Evolutionary conservation across 2,113 vertebrate genomes (phyloP).

Genomic region (Eleginops maclovinus): DNA sequence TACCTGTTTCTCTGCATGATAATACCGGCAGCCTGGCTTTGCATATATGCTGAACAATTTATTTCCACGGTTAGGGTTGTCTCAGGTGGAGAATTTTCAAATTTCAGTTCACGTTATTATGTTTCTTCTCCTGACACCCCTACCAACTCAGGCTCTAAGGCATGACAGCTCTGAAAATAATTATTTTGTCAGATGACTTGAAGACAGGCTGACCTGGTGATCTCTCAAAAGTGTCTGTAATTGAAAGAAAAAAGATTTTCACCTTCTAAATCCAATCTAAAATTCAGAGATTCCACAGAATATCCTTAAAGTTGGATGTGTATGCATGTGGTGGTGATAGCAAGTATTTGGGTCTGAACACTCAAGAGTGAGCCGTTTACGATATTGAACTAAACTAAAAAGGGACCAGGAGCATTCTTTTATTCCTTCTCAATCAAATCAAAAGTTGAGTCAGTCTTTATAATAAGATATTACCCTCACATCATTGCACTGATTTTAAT

Average conservation of each 20-base stretch:
- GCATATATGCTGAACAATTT: slow-evolving; percentile 15
- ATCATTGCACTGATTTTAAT: neutral
- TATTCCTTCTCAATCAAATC: neutral
- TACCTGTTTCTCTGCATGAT: slow-evolving; percentile 34
- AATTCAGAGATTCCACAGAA: neutral
- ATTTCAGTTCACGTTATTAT: slow-evolving; percentile 51
- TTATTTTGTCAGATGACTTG: neutral
- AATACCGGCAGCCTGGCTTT: slow-evolving; percentile 19
- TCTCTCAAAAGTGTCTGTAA: slow-evolving; percentile 40
- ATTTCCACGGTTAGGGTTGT: slow-evolving; percentile 5
- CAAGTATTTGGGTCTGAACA: neutral
- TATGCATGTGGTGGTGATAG: neutral
- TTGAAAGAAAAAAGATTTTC: slow-evolving; percentile 61
- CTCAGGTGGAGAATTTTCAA: slow-evolving; percentile 27
- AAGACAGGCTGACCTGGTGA: slow-evolving; percentile 34
- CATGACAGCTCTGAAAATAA: neutral
- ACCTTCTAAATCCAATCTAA: slow-evolving; percentile 24
- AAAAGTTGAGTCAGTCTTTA: neutral
- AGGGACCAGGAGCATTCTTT: neutral
- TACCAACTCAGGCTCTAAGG: neutral
- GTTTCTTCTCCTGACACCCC: slow-evolving; percentile 11
- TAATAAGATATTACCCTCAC: neutral
- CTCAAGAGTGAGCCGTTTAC: neutral
- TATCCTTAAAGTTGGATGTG: too few species aligned
- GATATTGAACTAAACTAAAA: slow-evolving; percentile 4